Conservation (phyloP, 2,113 vertebrate species). For the Ictalurus punctatus region DNA sequence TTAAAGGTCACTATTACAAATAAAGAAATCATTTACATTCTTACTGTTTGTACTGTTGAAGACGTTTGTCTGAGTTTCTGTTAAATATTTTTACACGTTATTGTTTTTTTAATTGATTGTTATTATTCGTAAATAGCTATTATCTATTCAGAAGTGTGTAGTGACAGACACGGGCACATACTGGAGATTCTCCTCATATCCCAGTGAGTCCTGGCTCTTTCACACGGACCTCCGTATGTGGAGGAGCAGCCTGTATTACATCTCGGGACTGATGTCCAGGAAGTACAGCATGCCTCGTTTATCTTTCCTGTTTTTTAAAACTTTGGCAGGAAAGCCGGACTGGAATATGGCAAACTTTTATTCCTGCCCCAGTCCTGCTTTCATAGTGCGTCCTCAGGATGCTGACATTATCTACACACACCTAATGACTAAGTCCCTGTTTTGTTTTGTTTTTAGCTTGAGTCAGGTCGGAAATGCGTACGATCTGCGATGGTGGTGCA, state of each 20-base stretch:
- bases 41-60: background rate
- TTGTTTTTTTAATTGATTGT: background rate
- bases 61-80: background rate
- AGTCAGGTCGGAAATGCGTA: background rate
- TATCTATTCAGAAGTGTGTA: background rate
- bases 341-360: background rate
- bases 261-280: conserved; percentile 30
- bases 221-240: conserved; percentile 1
- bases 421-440: background rate
- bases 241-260: conserved; percentile 7
- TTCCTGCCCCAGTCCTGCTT: background rate
- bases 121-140: background rate
- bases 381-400: conserved; percentile 34
- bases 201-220: background rate
- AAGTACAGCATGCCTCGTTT: conserved; percentile 27
- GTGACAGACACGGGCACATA: background rate
- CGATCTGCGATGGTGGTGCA: background rate
- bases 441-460: background rate
- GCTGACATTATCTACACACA: conserved; percentile 32
- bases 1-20: background rate
- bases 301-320: conserved; percentile 31
- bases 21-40: background rate
- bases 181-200: background rate
- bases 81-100: background rate
- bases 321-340: background rate